Base-by-base conservation (phyloP, 2,888 invertebrate genomes). In the Heliconius aoede region DNA sequence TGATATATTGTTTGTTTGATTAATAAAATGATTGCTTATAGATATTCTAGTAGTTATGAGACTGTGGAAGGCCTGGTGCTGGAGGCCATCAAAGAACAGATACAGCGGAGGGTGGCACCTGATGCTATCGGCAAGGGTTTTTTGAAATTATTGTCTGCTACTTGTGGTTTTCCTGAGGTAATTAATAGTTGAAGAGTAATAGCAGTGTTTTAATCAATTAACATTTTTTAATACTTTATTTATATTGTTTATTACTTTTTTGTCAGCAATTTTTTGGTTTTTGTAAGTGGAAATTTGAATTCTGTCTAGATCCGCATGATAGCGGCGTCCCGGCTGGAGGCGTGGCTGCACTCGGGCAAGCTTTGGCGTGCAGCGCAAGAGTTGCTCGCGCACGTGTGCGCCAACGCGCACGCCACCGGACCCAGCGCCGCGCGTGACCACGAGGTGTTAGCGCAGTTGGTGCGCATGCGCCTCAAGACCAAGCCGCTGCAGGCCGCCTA, bases 331-430 rank as follows among this genome's bases (percentile, higher is more conserved):
- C 96, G 97, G 1, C 95, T 99, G 28, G 99, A 99, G 89, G 96
- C 97, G 83, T 99, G 99, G 99, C 95, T 99, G 77, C 98, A 99
- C 89, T 99, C 99, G 88, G 98, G 99, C 79, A 99, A 99, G 95
- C 92, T 99, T 74, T 97, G 98, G 95, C 96, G 98, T 84, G 96
- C 97, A 30, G 98, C 98, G 0, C 98, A 99, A 89, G 99, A 99
- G 90, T 90, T 99, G 74, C 92, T 99, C 36, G 97, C 98, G 74
- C 97, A 97, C 84, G 96, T 99, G 81, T 99, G 99, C 88, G 96
- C 97, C 83, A 99, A 99, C 93, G 98, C 98, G 82, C 90, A 89
- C 84, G 97, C 97, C 30, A 85, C 88, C 79, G 91, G 93, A 11
- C 95, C 96, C 71, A 95, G 95, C 74, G 95, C 95, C 28, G 91